Evolutionary conservation across 2,888 invertebrate species (phyloP).

Genomic region (Trachelus tabidus): DNA sequence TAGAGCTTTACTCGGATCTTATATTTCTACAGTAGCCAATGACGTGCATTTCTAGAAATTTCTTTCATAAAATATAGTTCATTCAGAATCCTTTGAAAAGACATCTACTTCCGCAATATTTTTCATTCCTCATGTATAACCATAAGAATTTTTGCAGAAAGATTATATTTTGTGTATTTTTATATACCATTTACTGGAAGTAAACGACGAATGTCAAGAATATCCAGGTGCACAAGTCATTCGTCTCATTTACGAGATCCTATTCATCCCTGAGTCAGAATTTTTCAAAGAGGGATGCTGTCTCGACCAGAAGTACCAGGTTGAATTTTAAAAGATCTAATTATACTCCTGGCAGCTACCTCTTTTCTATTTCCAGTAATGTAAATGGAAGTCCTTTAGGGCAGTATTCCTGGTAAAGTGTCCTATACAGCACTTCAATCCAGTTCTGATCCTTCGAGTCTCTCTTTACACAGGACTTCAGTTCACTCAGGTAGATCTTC

Average conservation of each 20-base stretch:
- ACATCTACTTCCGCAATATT: neutral
- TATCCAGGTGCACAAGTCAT: neutral
- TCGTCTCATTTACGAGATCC: neutral
- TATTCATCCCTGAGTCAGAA: neutral
- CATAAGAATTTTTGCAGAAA: neutral
- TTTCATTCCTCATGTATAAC: neutral
- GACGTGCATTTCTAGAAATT: neutral
- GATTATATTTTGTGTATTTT: neutral
- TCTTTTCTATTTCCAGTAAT: neutral
- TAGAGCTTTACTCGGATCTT: neutral
- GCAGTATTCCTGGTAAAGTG: neutral
- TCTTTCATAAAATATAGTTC: neutral
- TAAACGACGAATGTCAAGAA: neutral
- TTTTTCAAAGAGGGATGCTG: neutral
- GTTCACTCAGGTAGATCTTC: neutral
- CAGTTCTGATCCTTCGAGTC: neutral
- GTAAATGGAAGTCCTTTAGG: neutral
- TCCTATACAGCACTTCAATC: neutral
- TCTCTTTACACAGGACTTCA: neutral
- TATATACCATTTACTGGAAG: neutral
- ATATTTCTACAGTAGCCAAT: neutral
- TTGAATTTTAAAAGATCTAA: neutral
- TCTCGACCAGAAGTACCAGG: neutral
- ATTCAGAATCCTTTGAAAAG: neutral
- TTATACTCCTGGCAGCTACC: neutral